Conservation (phyloP, 2,888 invertebrate genomes). For the Nineta flava region DNA sequence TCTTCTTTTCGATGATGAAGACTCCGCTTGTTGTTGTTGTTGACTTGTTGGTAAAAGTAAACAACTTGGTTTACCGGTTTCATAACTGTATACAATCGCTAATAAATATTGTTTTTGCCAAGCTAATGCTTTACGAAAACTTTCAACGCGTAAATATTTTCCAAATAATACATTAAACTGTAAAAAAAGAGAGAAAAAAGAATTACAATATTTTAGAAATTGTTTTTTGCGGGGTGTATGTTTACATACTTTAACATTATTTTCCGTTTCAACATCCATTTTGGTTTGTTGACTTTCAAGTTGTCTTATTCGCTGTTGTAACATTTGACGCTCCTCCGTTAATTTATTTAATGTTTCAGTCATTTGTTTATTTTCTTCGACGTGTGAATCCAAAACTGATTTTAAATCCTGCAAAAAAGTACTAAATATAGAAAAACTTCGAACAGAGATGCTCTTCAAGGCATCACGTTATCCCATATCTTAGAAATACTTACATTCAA, state of each 20-base stretch:
- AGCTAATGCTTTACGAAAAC: slow-evolving; percentile 70
- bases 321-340: slow-evolving; percentile 29
- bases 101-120: slow-evolving; percentile 84
- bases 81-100: slow-evolving; percentile 33
- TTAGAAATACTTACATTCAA: slow-evolving; percentile 20
- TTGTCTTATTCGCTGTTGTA: slow-evolving; percentile 31
- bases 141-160: slow-evolving; percentile 63
- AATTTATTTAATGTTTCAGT: slow-evolving; percentile 25
- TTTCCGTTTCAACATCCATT: not conserved
- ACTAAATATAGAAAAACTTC: too few species aligned
- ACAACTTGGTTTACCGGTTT: not conserved
- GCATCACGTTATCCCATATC: too few species aligned
- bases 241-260: slow-evolving; percentile 6
- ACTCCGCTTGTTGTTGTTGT: too few species aligned
- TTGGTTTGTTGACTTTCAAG: slow-evolving; percentile 20
- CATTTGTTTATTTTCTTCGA: slow-evolving; percentile 35
- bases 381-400: slow-evolving; percentile 29
- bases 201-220: slow-evolving; percentile 12
- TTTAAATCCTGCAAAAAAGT: slow-evolving; percentile 32
- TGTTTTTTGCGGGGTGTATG: not conserved
- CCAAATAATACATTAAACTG: slow-evolving; percentile 43
- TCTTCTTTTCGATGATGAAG: slow-evolving; percentile 5
- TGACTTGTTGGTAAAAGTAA: not conserved
- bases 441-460: too few species aligned
- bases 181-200: slow-evolving; percentile 23